Conservation (phyloP, 2,113 vertebrate genomes). For the Sigmodon hispidus region DNA sequence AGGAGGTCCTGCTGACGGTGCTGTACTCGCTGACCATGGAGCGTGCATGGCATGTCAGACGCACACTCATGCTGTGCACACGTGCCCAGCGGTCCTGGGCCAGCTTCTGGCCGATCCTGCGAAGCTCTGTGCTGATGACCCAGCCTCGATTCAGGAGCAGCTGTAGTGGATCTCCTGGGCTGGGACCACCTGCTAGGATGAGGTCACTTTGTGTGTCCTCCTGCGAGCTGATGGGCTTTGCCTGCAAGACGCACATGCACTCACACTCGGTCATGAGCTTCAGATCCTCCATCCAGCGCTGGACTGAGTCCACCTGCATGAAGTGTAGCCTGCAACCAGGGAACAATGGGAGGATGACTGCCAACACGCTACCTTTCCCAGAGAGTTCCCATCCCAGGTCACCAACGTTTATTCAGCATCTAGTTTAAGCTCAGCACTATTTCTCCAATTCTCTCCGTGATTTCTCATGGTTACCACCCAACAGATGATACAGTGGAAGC, state of each 20-base stretch:
- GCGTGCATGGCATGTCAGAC: constrained; percentile 93
- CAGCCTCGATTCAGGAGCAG: constrained; percentile 93
- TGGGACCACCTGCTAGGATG: constrained; percentile 87
- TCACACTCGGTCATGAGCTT: constrained; percentile 98
- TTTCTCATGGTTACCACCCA: background rate
- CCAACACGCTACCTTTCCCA: rapidly evolving
- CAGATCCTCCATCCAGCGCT: constrained; percentile 98
- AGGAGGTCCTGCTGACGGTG: constrained; percentile 80
- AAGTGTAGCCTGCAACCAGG: constrained; percentile 87
- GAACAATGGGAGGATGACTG: background rate
- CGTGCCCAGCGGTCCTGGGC: constrained; percentile 95
- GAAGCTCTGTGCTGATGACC: constrained; percentile 96
- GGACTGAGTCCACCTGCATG: constrained; percentile 97
- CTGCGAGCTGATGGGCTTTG: constrained; percentile 95
- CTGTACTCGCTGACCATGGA: constrained; percentile 94
- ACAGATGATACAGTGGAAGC: background rate
- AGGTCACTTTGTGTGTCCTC: constrained; percentile 92
- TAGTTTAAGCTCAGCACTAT: background rate
- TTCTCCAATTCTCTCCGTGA: background rate
- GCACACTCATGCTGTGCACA: constrained; percentile 94
- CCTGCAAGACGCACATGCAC: constrained; percentile 98
- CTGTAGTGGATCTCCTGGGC: constrained; percentile 91
- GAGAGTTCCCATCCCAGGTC: background rate
- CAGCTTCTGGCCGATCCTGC: constrained; percentile 94
- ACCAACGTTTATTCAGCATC: background rate